Base-by-base conservation (phyloP, 2,888 invertebrate species). In the Acanthopleura granulata region DNA sequence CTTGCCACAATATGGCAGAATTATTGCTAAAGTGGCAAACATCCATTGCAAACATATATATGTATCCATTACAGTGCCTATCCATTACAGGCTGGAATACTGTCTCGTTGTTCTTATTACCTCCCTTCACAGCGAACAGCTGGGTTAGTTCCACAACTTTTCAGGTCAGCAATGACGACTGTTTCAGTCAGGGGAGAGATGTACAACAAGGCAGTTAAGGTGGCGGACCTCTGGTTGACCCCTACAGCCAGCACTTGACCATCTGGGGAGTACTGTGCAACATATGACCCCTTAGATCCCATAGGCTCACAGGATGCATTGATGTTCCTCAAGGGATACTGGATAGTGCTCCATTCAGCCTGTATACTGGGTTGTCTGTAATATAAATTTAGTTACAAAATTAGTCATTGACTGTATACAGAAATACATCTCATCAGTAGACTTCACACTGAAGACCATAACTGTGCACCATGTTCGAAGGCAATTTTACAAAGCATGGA, bases 241-340 rank as follows among this genome's bases (percentile, higher is more conserved):
- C 87, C 89, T 40, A 89, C 82, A 29, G 89, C 88, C 11, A 89
- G 76, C 72, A 89, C 83, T 78, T 87, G 87, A 49, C 87, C 88
- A 80, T 86, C 87, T 72, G 82, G 82, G 18, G 86, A 83, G 75
- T 85, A 85, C 69, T 82, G 80, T 9, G 82, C 76, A 0, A 87
- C 77, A 69, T 86, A 87, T 9, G 88, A 83, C 22, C 88, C 88
- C 9, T 15, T 27, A 6, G 25, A 66, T 22, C 66, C 29, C 25
- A 66, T 66, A 12, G 66, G 29, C 29, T 22, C 66, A 66, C 66
- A 66, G 6, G 22, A 27, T 66, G 25, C 16, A 66, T 66, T 22
- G 66, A 66, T 22, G 29, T 27, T 66, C 25, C 29, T 66, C 62
- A 86, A 77, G 22, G 86, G 84, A 70, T 86, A 84, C 74, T 83